Evolutionary conservation across 1,140 invertebrate genomes (phyloP).

Genomic region (Drosophila lini): DNA sequence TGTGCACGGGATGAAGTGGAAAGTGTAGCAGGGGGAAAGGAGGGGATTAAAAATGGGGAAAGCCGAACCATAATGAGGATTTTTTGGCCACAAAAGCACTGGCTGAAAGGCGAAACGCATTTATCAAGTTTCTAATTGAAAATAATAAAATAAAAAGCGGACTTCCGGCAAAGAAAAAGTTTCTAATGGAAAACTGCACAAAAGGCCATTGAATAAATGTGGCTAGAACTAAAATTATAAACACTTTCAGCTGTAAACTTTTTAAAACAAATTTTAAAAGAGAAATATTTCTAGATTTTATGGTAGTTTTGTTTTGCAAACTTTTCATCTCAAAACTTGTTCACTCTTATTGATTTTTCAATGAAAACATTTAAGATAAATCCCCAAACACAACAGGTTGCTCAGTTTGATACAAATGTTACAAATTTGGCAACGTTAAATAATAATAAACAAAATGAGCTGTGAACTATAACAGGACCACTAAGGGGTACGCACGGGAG

Average conservation of each 20-base stretch:
- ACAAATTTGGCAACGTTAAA: slow-evolving; percentile 8
- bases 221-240: slow-evolving; percentile 11
- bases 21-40: slow-evolving; percentile 20
- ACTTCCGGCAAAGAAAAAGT: slow-evolving; percentile 22
- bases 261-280: not conserved
- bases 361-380: not conserved
- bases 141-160: slow-evolving; percentile 20
- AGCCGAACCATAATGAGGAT: slow-evolving; percentile 43
- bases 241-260: slow-evolving; percentile 1
- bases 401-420: not conserved
- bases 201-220: slow-evolving; percentile 5
- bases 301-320: not conserved
- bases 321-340: not conserved
- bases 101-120: slow-evolving; percentile 50
- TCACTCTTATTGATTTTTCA: not conserved
- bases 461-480: slow-evolving; percentile 29
- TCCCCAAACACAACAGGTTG: not conserved
- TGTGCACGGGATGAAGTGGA: slow-evolving; percentile 18
- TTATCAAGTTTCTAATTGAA: slow-evolving; percentile 65
- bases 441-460: slow-evolving; percentile 34
- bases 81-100: slow-evolving; percentile 44
- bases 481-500: slow-evolving; percentile 4
- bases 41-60: slow-evolving; percentile 48
- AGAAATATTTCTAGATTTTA: not conserved
- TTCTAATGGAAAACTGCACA: slow-evolving; percentile 11